Evolutionary conservation across 2,113 vertebrate genomes (phyloP).

Genomic region (Dipodomys spectabilis): DNA sequence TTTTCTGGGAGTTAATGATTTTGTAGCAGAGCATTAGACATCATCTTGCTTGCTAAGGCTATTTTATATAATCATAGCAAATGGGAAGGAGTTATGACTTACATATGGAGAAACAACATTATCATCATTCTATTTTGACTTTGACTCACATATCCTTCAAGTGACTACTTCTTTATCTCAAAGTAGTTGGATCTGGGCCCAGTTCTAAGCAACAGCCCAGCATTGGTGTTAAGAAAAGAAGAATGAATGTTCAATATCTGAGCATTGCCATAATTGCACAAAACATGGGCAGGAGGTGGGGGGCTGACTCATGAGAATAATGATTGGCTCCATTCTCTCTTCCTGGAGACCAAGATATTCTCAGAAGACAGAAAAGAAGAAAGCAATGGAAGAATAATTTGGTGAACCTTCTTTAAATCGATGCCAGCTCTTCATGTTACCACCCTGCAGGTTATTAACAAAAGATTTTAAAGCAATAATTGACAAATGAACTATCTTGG

Average conservation of each 20-base stretch:
- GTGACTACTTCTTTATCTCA: constrained; percentile 31
- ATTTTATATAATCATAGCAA: neutral
- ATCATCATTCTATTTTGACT: constrained; percentile 23
- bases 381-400: neutral
- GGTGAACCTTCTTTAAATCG: neutral
- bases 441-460: neutral
- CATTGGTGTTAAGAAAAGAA: neutral
- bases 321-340: neutral
- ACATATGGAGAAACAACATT: neutral
- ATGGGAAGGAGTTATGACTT: constrained; percentile 25
- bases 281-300: neutral
- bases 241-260: neutral
- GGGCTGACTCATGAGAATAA: neutral
- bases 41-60: neutral
- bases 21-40: neutral
- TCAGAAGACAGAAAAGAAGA: neutral
- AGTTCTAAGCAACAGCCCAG: constrained; percentile 14
- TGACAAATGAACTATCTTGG: neutral
- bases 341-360: neutral
- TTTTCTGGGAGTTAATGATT: neutral
- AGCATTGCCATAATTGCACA: neutral
- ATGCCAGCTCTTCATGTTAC: neutral
- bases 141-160: constrained; percentile 40
- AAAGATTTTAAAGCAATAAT: no score
- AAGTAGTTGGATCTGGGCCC: neutral